These are phyloP conservation scores for Cantharis rufa DNA, from an alignment of 2,888 invertebrate species.

Conservation along the genomic window DNA sequence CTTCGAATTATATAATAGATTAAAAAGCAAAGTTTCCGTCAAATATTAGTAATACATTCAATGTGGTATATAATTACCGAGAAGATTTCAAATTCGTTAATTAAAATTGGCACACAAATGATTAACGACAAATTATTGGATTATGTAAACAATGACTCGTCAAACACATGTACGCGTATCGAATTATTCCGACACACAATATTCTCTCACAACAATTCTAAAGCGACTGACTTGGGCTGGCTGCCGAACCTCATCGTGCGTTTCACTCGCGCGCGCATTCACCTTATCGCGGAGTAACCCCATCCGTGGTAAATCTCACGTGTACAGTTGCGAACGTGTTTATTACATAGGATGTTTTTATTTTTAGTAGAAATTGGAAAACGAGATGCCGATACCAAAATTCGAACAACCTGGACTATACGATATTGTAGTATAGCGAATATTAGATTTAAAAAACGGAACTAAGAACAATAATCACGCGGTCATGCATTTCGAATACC, in stretches of 20 bases:
- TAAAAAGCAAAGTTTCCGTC: slow-evolving; percentile 5
- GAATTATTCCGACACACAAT: neutral
- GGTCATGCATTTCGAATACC: too few relatives aligned
- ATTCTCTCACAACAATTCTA: neutral
- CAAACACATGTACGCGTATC: slow-evolving; percentile 25
- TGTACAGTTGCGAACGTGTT: slow-evolving; percentile 3
- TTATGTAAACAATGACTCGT: slow-evolving; percentile 28
- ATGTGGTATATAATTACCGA: neutral
- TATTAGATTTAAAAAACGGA: too few relatives aligned
- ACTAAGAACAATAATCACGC: too few relatives aligned
- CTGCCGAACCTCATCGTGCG: neutral
- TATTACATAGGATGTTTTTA: neutral
- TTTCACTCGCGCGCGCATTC: slow-evolving; percentile 15
- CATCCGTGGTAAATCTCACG: slow-evolving; percentile 14
- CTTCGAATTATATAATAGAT: slow-evolving; percentile 22
- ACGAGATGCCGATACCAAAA: neutral
- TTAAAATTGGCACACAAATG: neutral
- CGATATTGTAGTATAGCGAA: too few relatives aligned
- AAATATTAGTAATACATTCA: slow-evolving; percentile 1
- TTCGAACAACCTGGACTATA: too few relatives aligned
- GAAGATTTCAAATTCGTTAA: slow-evolving; percentile 1
- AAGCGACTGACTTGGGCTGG: neutral
- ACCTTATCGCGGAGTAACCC: slow-evolving; percentile 18
- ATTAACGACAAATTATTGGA: neutral
- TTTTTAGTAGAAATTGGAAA: neutral